Evolutionary conservation across 2,797 vertebrate species (phyloP), one percentile per base, ranked within the genome.

Genomic region (Ptychadena robeensis): DNA sequence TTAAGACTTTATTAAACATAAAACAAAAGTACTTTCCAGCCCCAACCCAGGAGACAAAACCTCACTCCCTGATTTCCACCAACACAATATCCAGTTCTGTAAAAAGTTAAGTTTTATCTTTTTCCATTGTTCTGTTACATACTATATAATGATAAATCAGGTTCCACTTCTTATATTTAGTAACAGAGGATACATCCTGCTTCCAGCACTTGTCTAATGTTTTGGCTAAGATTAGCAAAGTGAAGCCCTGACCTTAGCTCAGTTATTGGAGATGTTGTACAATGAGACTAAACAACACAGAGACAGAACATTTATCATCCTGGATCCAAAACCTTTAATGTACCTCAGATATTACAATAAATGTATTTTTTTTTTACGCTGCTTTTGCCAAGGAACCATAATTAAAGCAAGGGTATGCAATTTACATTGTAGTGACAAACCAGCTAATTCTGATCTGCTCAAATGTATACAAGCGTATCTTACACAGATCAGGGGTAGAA

Each of bases 301-400:
- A 9, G 44, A 59, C 34, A 57, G 37, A 31, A 73, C 71, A 73
- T 73, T 73, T 35, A 11, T 73, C 32, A 73, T 73, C 35, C 48
- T 11, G 27, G 22, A n/a, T 59, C 59, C 48, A 35, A 7, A 3
- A 22, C 2, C 31, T 59, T 27, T 31, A 57, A 34, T 2, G 25
- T 25, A 6, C 34, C 34, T 31, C 27, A 14, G 22, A 61, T 59
- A 57, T 28, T 14, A n/a, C n/a, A n/a, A n/a, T n/a, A n/a, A 59
- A 59, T 57, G 27, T 71, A 22, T 53, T 22, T 31, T 6, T 31
- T 35, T 14, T 25, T 57, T 12, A 14, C 48, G 25, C 18, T 57
- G 53, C 30, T 12, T 30, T 32, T 32, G 15, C 38, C 27, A 44
- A 71, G 22, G 18, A 15, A 28, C 27, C 31, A 15, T 22, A 48